Base-by-base conservation (phyloP, 2,888 invertebrate genomes). In the Alloplasta piceator region DNA sequence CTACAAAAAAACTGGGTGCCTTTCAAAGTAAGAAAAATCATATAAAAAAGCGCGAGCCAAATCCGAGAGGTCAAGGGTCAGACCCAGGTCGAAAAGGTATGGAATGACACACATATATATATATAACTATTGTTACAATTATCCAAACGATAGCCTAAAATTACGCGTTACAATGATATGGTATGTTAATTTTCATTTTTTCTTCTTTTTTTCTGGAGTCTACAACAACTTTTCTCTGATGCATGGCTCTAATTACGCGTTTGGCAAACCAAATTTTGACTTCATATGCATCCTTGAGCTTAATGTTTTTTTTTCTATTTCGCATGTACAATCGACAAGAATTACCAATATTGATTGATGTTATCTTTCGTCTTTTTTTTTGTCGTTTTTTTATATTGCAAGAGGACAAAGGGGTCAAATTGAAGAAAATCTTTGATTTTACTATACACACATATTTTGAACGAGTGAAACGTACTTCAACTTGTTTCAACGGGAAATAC, bases 91-190 rank as follows among this genome's bases (percentile, higher is more conserved):
- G 68, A 50, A 80, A 61, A 16, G 26, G 50, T 50, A 50, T 64
- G 38, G 12, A 38, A n/a, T n/a, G n/a, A n/a, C n/a, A n/a, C n/a
- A n/a, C n/a, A n/a, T n/a, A n/a, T n/a, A 48, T 50, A 12, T n/a
- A 50, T 36, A 36, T 26, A 56, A 56, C 38, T 72, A 14, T 60
- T 72, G 61, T 56, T 16, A 52, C 43, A 72, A 56, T 76, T 75
- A 76, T 63, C 52, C 72, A 80, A 72, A 39, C 55, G 50, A 50
- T 72, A 61, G 72, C 56, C 64, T 67, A 68, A 72, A 68, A 41
- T 58, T 66, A 79, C 63, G 64, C 82, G 81, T 84, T 82, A 81
- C 76, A 82, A 84, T 84, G 84, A 84, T 82, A 83, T 82, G 82
- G 64, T 78, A 66, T 74, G 73, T 77, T 60, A 63, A 75, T 74